A percentile compares a stretch with the other conserved stretches of the same genome.
Conservation (phyloP, 2,797 vertebrate genomes). For the Coregonus suidteri region DNA sequence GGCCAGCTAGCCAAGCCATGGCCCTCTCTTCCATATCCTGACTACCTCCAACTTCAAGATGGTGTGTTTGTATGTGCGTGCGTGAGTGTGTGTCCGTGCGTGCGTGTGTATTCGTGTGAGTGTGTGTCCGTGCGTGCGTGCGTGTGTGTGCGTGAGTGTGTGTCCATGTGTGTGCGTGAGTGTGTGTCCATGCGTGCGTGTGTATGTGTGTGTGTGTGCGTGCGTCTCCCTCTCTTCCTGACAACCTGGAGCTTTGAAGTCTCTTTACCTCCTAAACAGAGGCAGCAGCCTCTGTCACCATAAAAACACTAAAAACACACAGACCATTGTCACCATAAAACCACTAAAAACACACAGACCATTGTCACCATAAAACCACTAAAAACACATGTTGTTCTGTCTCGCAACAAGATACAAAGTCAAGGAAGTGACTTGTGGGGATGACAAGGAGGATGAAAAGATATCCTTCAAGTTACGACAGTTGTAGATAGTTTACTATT, state of each 20-base stretch:
- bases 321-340: conserved; percentile 57
- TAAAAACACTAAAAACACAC: conserved; percentile 58
- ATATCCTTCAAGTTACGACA: too few relatives aligned
- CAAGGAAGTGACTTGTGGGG: conserved; percentile 57
- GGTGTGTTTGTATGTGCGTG: too few relatives aligned
- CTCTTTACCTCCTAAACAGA: conserved; percentile 57
- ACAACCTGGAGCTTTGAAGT: conserved; percentile 54
- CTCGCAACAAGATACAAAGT: conserved; percentile 67
- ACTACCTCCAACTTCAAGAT: conserved; percentile 31
- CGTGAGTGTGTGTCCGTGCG: too few relatives aligned
- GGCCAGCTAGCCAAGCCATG: conserved; percentile 26
- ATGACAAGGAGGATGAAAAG: too few relatives aligned
- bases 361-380: conserved; percentile 59
- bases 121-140: too few relatives aligned
- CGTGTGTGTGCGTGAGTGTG: too few relatives aligned
- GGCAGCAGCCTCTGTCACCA: conserved; percentile 50
- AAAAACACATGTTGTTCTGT: conserved; percentile 65
- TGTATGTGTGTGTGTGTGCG: too few relatives aligned
- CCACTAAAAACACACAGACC: conserved; percentile 44
- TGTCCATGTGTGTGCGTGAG: too few relatives aligned
- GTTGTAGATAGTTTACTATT: too few relatives aligned
- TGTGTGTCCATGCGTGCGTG: too few relatives aligned
- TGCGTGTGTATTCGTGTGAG: too few relatives aligned
- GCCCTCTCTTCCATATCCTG: conserved; percentile 38
- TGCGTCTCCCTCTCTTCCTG: too few relatives aligned